Evolutionary conservation across 2,888 invertebrate species (phyloP), one percentile per base, ranked within the genome.

Genomic region (Agrilus biguttatus): DNA sequence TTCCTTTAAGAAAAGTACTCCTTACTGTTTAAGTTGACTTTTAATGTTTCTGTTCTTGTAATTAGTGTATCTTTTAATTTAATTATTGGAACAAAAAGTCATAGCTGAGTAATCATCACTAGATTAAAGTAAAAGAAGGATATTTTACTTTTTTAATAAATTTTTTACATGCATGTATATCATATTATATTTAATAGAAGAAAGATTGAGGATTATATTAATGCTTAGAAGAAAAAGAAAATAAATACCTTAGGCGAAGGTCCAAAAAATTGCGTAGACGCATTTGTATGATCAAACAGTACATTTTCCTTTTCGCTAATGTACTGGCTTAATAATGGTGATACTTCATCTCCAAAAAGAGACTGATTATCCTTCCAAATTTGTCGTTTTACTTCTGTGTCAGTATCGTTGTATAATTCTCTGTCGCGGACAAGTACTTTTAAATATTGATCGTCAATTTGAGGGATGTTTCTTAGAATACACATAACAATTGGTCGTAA

Each of bases 281-380:
- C 71, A 62, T 89, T 91, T 43, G 75, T 70, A 63, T 91, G 89
- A 61, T 89, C 89, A 66, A 92, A 93, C 23, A 96, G 68, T 14
- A 90, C 75, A 62, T 85, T 84, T 62, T 95, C 93, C 60, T 96
- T 96, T 62, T 92, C 92, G 51, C 87, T 79, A 36, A 90, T 92
- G 55, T 96, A 97, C 60, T 88, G 87, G 53, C 88, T 90, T 23
- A 97, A 73, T 28, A 96, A 68, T 1, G 96, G 96, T 1, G 93
- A 93, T 0, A 96, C 93, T 73, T 96, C 96, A 65, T 96, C 95
- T 13, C 95, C 93, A 69, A 96, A 96, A 23, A 96, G 66, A 1
- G 90, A 87, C 61, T 96, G 95, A 66, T 96, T 93, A 56, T 95
- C 92, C 57, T 92, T 87, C 97, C 97, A 97, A 55, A 97, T 96